phyloP scores from a whole-genome alignment of 2,113 vertebrate species.

The Ctenodactylus gundi region DNA sequence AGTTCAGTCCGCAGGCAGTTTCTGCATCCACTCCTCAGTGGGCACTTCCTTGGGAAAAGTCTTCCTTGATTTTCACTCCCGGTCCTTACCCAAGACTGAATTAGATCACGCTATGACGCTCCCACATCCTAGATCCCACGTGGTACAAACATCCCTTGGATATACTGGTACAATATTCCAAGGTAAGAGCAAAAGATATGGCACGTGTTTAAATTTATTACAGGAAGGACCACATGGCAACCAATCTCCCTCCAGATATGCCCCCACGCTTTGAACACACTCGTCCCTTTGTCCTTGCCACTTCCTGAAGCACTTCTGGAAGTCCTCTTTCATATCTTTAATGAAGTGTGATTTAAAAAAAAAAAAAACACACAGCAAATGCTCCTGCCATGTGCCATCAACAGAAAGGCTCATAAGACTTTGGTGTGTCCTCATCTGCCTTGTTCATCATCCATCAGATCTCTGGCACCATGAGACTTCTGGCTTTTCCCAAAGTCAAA shows the following conservation, averaged over 20 bases:
- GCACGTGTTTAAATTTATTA: neutral
- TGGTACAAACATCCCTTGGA: neutral
- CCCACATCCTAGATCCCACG: neutral
- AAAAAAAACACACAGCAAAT: neutral
- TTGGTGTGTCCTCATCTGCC: neutral
- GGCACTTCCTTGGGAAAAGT: neutral
- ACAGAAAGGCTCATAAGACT: neutral
- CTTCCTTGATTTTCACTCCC: neutral
- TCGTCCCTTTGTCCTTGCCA: neutral
- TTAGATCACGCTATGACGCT: neutral
- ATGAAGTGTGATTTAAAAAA: neutral
- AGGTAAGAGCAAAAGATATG: neutral
- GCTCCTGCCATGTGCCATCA: neutral
- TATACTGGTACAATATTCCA: no score
- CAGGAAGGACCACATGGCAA: neutral
- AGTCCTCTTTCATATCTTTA: neutral
- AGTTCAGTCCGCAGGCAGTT: rapidly evolving
- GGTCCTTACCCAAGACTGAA: neutral
- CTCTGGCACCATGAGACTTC: neutral
- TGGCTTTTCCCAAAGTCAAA: neutral
- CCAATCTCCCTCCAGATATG: neutral
- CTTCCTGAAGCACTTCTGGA: neutral
- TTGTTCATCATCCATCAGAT: neutral
- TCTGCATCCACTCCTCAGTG: rapidly evolving
- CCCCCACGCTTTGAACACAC: no score